Percentiles rank a stretch among this genome's conserved stretches.
Conservation (phyloP, 2,113 vertebrate genomes). For the Catagonus wagneri region DNA sequence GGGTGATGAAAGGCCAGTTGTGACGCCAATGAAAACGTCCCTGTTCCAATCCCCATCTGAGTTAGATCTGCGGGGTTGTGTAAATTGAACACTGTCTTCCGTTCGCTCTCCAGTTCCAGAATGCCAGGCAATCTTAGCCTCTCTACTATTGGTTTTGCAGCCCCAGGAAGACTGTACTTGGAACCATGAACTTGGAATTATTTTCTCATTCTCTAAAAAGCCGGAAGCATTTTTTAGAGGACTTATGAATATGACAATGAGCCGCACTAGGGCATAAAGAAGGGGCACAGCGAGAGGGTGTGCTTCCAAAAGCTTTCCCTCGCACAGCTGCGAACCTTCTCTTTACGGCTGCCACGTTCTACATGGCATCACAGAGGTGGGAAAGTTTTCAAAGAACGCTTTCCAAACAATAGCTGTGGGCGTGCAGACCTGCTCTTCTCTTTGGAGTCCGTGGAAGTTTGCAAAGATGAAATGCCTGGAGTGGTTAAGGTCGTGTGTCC, state of each 20-base stretch:
- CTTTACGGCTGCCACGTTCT: background rate
- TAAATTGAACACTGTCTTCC: slow-evolving; percentile 14
- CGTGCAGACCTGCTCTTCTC: background rate
- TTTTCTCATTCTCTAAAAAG: slow-evolving; percentile 72
- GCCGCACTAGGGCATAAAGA: background rate
- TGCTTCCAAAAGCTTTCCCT: background rate
- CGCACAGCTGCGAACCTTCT: background rate
- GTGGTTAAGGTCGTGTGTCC: background rate
- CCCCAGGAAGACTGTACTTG: slow-evolving; percentile 51
- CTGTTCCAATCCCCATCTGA: background rate
- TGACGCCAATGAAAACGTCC: background rate
- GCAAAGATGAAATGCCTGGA: background rate
- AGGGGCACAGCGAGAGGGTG: background rate
- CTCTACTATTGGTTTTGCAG: slow-evolving; percentile 4
- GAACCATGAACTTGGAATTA: slow-evolving; percentile 65
- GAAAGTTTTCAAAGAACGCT: background rate
- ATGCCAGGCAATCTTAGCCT: background rate
- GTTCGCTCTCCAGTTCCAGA: background rate
- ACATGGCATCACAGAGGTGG: background rate
- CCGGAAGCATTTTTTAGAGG: slow-evolving; percentile 56
- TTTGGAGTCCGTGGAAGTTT: background rate
- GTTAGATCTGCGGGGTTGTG: slow-evolving; percentile 3
- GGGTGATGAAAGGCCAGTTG: background rate
- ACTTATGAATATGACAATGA: slow-evolving; percentile 33
- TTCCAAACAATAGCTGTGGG: background rate